These are phyloP conservation scores for Carettochelys insculpta DNA, from an alignment of 2,113 vertebrate species.

Conservation along the genomic window DNA sequence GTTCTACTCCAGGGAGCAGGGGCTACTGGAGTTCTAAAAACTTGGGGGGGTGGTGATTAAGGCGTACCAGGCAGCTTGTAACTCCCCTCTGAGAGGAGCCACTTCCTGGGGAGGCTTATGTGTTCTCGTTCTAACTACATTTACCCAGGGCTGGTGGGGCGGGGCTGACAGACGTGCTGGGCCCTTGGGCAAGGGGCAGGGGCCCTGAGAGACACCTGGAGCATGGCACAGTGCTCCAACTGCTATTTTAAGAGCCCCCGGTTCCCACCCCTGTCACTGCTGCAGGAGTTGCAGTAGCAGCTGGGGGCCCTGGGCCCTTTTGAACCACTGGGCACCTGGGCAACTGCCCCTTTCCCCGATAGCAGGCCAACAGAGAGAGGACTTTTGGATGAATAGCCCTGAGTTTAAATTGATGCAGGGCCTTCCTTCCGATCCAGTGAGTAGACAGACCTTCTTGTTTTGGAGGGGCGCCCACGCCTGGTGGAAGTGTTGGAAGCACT, in stretches of 20 bases:
- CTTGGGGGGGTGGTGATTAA: background rate
- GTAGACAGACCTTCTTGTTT: background rate
- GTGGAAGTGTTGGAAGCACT: background rate
- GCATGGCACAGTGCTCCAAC: too few species aligned
- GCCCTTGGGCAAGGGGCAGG: too few species aligned
- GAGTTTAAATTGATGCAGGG: background rate
- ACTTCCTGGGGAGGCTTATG: background rate
- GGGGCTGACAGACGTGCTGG: too few species aligned
- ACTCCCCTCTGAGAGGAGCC: background rate
- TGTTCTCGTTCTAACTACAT: background rate
- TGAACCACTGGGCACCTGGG: too few species aligned
- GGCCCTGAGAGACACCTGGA: too few species aligned
- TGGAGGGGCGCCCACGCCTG: background rate
- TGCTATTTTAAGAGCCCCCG: too few species aligned
- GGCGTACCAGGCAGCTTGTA: background rate
- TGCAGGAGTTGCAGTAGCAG: too few species aligned
- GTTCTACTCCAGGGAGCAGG: background rate
- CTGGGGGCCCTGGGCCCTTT: too few species aligned
- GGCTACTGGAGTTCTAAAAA: background rate
- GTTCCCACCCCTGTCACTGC: too few species aligned
- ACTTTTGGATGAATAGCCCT: background rate
- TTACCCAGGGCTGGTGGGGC: too few species aligned
- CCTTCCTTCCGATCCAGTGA: background rate
- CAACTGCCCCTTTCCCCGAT: too few species aligned
- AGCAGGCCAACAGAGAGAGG: too few species aligned